Evolutionary conservation across 2,888 invertebrate genomes (phyloP), one percentile per base, ranked within the genome.

Genomic region (Meteorus colon): DNA sequence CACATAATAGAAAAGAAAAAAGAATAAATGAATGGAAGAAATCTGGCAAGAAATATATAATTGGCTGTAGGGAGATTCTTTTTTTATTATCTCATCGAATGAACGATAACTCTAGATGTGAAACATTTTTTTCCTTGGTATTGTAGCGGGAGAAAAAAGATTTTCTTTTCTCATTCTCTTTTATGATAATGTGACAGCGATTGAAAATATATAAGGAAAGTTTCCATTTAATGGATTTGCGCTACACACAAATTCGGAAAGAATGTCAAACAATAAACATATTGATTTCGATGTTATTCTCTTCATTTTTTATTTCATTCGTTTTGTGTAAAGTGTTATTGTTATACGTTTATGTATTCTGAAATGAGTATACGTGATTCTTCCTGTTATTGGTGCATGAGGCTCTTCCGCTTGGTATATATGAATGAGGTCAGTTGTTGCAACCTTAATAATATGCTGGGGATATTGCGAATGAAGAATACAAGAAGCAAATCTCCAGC

Each of bases 401-500:
- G 31, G 5, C 3, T n/a, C 27, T 63, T 34, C 34, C 29, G 63
- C 31, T 34, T 29, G 14, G 63, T n/a, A 31, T 34, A 63, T 34
- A 45, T 68, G 68, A 68, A 68, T 51, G 68, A 68, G 68, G 68
- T 68, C 68, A 68, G 31, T 60, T 12, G 63, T 29, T 37, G 60
- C 29, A 68, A 51, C 29, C n/a, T 68, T 70, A 59, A 59, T 70
- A 70, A 59, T 70, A 70, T 55, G 41, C 70, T 19, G 16, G 31
- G 63, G 51, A n/a, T 37, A 59, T 51, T 24, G 51, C 34, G 68
- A 51, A 70, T 70, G 12, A 34, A 34, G 29, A 60, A 59, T 70
- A 34, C 2, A 19, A 6, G 19, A 55, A 8, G 10, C 0, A 55
- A 55, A 10, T 55, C 55, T 8, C 19, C 8, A 24, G 55, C 1